Evolutionary conservation across 2,888 invertebrate species (phyloP).

Genomic region (Apodemia hepburni): DNA sequence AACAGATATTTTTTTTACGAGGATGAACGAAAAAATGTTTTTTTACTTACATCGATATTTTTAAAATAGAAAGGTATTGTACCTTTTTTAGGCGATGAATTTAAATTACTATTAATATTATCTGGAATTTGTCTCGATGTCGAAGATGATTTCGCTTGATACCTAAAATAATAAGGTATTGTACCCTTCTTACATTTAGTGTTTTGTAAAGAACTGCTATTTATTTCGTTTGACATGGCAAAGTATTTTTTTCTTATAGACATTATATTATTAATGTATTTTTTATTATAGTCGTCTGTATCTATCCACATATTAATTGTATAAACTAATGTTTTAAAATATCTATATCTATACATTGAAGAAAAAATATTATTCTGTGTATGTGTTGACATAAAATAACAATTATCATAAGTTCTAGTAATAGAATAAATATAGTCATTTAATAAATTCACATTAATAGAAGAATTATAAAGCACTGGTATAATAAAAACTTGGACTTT

Average conservation of each 20-base stretch:
- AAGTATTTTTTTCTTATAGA: not conserved
- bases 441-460: not conserved
- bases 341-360: not conserved
- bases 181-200: not conserved
- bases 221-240: not conserved
- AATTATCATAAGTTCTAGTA: not conserved
- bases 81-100: not conserved
- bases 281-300: not conserved
- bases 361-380: not conserved
- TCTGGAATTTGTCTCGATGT: not conserved
- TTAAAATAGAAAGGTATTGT: not conserved
- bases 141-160: not conserved
- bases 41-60: not conserved
- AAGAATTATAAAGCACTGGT: not conserved
- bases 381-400: not conserved
- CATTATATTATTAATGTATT: not conserved
- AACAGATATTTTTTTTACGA: not conserved
- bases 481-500: not conserved
- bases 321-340: not conserved
- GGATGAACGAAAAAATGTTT: not conserved
- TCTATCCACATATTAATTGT: not conserved
- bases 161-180: not conserved
- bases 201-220: not conserved
- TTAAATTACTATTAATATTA: not conserved
- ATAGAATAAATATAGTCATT: conserved; percentile 6